Evolutionary conservation across 2,113 vertebrate genomes (phyloP).

Genomic region (Trematocara stigmaticum): DNA sequence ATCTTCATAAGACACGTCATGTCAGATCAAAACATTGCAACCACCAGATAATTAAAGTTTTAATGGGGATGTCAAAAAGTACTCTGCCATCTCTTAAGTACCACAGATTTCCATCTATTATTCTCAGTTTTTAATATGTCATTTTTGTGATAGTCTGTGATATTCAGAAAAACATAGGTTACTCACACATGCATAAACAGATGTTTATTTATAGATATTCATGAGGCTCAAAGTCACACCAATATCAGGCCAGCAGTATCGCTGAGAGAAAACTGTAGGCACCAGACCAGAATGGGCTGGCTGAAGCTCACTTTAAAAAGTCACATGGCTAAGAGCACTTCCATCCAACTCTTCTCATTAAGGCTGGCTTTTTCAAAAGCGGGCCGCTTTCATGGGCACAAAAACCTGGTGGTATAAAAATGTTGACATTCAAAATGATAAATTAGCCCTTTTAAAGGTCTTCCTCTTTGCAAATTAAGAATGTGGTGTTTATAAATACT

Average conservation of each 20-base stretch:
- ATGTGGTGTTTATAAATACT: not conserved
- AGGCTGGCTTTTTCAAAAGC: not conserved
- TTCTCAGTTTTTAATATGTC: not conserved
- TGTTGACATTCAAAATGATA: conserved; percentile 12
- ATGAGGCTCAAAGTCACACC: not conserved
- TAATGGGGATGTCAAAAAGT: not conserved
- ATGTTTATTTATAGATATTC: not conserved
- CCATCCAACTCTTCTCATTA: not conserved
- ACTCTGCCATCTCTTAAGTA: not conserved
- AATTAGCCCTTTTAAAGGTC: conserved; percentile 23
- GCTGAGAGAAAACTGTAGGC: not conserved
- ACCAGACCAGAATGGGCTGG: not conserved
- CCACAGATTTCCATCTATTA: not conserved
- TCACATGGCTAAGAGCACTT: not conserved
- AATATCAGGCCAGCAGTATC: not conserved
- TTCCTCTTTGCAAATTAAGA: not conserved
- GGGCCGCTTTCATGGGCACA: not conserved
- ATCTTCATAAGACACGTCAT: not conserved
- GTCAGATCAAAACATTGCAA: conserved; percentile 12
- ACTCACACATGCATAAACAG: not conserved
- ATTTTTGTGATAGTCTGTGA: not conserved
- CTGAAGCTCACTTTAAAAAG: not conserved
- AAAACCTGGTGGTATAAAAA: not conserved
- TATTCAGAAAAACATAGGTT: not conserved
- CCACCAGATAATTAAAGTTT: conserved; percentile 23